These are phyloP conservation scores for Grus americana DNA, from an alignment of 2,113 vertebrate genomes.

Conservation along the genomic window DNA sequence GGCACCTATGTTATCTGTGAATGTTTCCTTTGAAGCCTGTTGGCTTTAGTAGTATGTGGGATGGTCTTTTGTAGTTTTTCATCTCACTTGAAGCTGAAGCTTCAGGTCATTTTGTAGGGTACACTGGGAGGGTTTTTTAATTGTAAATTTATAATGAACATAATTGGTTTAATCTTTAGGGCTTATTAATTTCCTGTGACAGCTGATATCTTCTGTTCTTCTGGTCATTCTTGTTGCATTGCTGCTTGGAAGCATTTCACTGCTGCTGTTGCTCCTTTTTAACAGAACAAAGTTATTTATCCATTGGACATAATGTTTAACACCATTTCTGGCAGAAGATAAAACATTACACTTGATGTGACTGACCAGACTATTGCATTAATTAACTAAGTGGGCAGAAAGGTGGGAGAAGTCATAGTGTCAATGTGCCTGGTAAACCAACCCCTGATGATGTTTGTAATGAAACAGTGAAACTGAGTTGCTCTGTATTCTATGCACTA, in stretches of 20 bases:
- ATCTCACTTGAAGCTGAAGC: not conserved
- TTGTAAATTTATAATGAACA: not conserved
- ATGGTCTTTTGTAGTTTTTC: not conserved
- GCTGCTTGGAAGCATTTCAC: not conserved
- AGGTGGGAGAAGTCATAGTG: not conserved
- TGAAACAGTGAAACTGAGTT: not conserved
- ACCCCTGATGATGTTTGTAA: not conserved
- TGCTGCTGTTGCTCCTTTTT: not conserved
- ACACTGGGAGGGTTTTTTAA: not conserved
- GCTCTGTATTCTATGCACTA: not conserved
- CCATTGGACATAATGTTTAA: not conserved
- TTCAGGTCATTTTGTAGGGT: not conserved
- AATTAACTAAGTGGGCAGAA: not conserved
- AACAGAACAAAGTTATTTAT: not conserved
- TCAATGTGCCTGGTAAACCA: not conserved
- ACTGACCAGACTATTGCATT: not conserved
- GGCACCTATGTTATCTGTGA: not conserved
- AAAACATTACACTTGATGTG: not conserved
- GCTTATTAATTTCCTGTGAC: not conserved
- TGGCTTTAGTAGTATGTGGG: not conserved
- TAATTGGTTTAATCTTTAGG: not conserved
- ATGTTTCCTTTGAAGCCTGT: not conserved
- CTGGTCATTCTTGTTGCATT: not conserved
- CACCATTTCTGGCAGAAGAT: not conserved
- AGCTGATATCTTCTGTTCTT: not conserved